Conservation (phyloP, 2,113 vertebrate genomes). For the Lampris incognitus region DNA sequence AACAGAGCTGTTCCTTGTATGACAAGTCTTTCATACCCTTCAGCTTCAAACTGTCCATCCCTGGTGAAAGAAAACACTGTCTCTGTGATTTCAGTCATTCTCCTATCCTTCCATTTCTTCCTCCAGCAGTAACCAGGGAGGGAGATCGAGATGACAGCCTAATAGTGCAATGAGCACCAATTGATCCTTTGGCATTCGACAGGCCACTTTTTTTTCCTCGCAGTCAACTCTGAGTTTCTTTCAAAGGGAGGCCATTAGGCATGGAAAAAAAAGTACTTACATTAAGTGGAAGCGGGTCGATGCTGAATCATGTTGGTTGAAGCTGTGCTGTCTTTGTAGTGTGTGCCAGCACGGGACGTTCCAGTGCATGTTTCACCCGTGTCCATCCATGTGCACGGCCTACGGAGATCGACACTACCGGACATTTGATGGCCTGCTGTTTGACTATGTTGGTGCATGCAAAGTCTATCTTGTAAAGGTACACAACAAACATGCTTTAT, state of each 20-base stretch:
- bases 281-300: conserved; percentile 65
- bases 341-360: conserved; percentile 91
- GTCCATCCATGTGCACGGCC: conserved; percentile 92
- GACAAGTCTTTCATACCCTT: conserved; percentile 60
- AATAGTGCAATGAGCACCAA: conserved; percentile 58
- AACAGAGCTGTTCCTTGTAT: conserved; percentile 70
- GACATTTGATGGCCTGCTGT: conserved; percentile 93
- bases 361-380: conserved; percentile 90
- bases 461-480: conserved; percentile 95
- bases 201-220: conserved; percentile 47
- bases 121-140: conserved; percentile 44
- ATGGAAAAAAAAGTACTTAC: conserved; percentile 36
- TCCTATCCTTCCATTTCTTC: conserved; percentile 51
- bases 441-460: conserved; percentile 92
- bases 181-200: conserved; percentile 60
- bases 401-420: conserved; percentile 96
- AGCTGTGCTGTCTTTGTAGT: conserved; percentile 77
- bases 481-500: neutral
- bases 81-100: conserved; percentile 58
- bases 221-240: conserved; percentile 38
- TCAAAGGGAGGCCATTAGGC: conserved; percentile 60
- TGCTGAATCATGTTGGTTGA: conserved; percentile 38
- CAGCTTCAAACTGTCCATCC: conserved; percentile 56
- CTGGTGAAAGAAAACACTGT: conserved; percentile 67
- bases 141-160: conserved; percentile 72